A percentile compares a stretch with the other conserved stretches of the same genome.
Evolutionary conservation across 2,113 vertebrate species (phyloP).

Genomic region (Trichomycterus rosablanca): DNA sequence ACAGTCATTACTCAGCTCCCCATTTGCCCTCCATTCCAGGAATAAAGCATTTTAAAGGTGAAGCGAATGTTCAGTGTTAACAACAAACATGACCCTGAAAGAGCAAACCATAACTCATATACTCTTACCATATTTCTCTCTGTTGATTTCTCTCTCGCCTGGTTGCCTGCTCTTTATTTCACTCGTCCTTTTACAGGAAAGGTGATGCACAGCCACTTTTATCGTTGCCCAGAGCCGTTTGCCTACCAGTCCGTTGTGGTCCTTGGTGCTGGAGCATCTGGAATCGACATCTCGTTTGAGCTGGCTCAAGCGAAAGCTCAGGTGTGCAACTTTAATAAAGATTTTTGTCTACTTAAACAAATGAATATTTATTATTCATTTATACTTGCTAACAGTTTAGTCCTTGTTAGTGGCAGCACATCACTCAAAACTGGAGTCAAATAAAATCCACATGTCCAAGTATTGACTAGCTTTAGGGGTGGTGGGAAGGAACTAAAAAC

Average conservation of each 20-base stretch:
- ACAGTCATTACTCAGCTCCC: slow-evolving; percentile 72
- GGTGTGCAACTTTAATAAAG: slow-evolving; percentile 38
- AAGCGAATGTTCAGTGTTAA: slow-evolving; percentile 32
- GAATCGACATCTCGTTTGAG: slow-evolving; percentile 72
- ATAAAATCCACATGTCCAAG: too few species aligned
- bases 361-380: too few species aligned
- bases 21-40: slow-evolving; percentile 68
- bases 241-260: slow-evolving; percentile 62
- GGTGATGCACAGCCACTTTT: slow-evolving; percentile 72
- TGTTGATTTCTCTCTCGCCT: slow-evolving; percentile 15
- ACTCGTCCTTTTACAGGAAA: slow-evolving; percentile 46
- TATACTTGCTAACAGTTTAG: too few species aligned
- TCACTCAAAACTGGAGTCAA: too few species aligned
- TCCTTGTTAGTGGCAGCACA: too few species aligned
- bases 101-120: slow-evolving; percentile 23
- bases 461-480: too few species aligned
- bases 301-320: slow-evolving; percentile 54
- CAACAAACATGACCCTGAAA: slow-evolving; percentile 38
- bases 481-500: too few species aligned
- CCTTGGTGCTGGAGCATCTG: slow-evolving; percentile 71
- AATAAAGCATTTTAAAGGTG: slow-evolving; percentile 71
- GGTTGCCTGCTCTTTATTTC: not conserved
- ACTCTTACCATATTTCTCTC: slow-evolving; percentile 12
- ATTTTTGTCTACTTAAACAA: not conserved
- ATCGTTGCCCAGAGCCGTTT: slow-evolving; percentile 65